These are phyloP conservation scores for Saxicola maurus DNA, from an alignment of 2,797 vertebrate species.

Conservation along the genomic window DNA sequence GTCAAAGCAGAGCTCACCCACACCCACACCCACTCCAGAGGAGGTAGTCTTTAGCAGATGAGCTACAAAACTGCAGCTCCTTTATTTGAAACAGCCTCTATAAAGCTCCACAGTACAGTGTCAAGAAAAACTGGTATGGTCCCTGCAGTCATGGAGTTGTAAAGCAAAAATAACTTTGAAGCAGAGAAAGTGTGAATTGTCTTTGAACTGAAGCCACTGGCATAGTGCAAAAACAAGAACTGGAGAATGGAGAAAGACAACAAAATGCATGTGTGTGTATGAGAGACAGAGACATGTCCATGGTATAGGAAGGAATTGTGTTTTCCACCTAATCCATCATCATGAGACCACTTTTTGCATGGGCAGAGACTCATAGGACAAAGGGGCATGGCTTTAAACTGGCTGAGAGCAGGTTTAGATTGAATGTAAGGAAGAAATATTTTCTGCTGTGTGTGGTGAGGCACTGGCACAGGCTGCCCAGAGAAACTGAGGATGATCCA, in stretches of 20 bases:
- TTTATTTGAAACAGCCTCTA: background rate
- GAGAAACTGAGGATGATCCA: background rate
- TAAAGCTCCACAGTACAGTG: background rate
- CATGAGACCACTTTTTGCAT: background rate
- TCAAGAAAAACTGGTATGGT: rapidly evolving
- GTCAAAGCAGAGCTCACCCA: background rate
- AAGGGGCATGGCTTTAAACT: background rate
- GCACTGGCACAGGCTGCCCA: background rate
- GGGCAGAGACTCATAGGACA: background rate
- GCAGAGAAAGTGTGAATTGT: background rate
- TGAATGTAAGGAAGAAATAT: background rate
- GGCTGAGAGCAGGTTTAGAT: background rate
- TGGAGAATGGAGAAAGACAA: background rate
- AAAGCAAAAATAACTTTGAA: background rate
- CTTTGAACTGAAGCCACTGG: background rate
- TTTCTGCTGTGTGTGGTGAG: background rate
- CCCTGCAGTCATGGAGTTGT: background rate
- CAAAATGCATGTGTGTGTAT: background rate
- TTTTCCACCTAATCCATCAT: background rate
- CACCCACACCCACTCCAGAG: rapidly evolving
- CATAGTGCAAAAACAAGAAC: background rate
- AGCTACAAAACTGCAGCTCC: background rate
- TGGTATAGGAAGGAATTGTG: background rate
- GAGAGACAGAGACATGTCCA: background rate
- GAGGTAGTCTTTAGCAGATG: background rate